Base-by-base conservation (phyloP, 92 coral and sea anemone genomes). In the Bergia puertoricense region DNA sequence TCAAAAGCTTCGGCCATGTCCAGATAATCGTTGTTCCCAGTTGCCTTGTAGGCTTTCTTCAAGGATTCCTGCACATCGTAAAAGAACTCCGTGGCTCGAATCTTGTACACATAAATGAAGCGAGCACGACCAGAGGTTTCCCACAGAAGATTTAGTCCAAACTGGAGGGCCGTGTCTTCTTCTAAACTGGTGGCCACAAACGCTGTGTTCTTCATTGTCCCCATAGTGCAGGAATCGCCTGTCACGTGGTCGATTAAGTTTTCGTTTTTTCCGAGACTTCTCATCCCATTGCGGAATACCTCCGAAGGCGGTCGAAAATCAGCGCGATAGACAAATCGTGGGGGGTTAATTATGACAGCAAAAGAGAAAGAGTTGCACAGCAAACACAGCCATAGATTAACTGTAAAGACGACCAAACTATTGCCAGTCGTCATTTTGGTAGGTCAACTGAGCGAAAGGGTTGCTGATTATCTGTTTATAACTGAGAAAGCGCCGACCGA, bases 71-170 rank as follows among this genome's bases (percentile, higher is more conserved):
- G 77, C 7, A 73, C 77, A 73, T 73, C 77, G 43, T 73, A 73
- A 73, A 73, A 73, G 77, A 73, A 73, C 77, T 73, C 77, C 20
- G 77, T 73, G 40, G 77, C 77, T 39, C 77, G 41, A 39, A 73
- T 73, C 43, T 73, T 73, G 43, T 73, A 73, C 16, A 73, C 43
- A 13, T 73, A 73, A 8, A 73, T 73, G n/a, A 9, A 9, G 2
- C 23, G 77, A 7, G 23, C 18, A 44, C 7, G 23, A 37, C 43
- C 77, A 37, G 77, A 16, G 0, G 43, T 73, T 1, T n/a, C 39
- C 77, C 77, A 73, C 20, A 73, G 77, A 16, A 62, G 69, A 62
- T 62, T 62, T 0, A 62, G 6, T 74, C 78, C 78, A 74, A 74
- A 38, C n/a, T 39, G 5, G 1, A 40, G 3, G n/a, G 78, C 78